A percentile compares a stretch with the other conserved stretches of the same genome.
Conservation (phyloP, 1,140 invertebrate genomes). For the Papilio aristodemus region DNA sequence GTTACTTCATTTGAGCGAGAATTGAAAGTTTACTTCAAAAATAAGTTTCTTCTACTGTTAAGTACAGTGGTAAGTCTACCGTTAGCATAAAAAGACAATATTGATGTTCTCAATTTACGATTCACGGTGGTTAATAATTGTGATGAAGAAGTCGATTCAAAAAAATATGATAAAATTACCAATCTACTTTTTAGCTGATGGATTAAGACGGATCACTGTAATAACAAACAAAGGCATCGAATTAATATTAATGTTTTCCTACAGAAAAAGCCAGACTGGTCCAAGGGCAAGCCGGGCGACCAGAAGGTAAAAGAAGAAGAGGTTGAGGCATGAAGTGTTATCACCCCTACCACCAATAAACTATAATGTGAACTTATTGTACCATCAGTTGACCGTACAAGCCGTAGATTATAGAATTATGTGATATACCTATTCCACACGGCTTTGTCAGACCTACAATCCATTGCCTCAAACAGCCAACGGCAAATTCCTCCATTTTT, state of each 20-base stretch:
- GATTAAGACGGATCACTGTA: not conserved
- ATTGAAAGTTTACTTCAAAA: not conserved
- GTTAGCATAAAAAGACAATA: not conserved
- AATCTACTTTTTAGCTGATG: not conserved
- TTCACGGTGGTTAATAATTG: no score
- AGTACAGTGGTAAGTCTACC: not conserved
- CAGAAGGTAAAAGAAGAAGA: conserved; percentile 94
- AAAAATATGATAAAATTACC: no score
- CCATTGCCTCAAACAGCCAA: conserved; percentile 38
- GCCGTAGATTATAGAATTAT: conserved; percentile 46
- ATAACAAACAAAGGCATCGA: not conserved
- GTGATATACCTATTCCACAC: conserved; percentile 51
- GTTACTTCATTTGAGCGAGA: not conserved
- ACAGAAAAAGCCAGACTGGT: conserved; percentile 95
- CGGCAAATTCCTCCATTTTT: conserved; percentile 53
- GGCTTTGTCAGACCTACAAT: conserved; percentile 42
- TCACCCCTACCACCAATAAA: conserved; percentile 50
- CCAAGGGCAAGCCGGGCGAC: conserved; percentile 90
- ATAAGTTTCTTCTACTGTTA: no score
- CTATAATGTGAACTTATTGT: conserved; percentile 57
- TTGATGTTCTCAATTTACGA: not conserved
- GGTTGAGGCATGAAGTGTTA: conserved; percentile 87
- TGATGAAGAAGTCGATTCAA: no score
- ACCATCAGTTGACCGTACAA: conserved; percentile 44
- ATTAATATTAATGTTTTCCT: conserved; percentile 54